phyloP scores from a whole-genome alignment of 1,140 invertebrate genomes.

The Diachasma alloeum region DNA sequence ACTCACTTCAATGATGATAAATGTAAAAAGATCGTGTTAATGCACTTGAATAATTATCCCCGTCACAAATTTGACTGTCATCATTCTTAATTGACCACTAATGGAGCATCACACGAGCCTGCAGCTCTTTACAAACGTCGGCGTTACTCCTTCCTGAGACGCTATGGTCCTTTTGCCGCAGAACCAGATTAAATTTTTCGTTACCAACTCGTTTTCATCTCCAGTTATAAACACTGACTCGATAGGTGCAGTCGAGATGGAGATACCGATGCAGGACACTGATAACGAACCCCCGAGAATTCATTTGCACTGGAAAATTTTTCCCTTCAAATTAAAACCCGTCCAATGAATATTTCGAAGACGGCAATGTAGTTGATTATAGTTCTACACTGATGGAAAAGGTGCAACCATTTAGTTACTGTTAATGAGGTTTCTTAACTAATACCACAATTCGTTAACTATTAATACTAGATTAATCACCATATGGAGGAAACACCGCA shows the following conservation, averaged over 20 bases:
- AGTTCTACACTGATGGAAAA: no score
- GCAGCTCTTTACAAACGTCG: not conserved
- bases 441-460: no score
- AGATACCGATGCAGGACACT: not conserved
- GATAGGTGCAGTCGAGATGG: not conserved
- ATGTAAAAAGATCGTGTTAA: no score
- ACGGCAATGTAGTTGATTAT: not conserved
- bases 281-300: constrained; percentile 20
- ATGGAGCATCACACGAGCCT: not conserved
- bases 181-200: constrained; percentile 20
- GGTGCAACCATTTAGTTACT: not conserved
- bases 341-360: constrained; percentile 26
- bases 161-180: constrained; percentile 1
- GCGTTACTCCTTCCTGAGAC: not conserved
- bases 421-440: not conserved
- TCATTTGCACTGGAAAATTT: constrained; percentile 9
- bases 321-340: constrained; percentile 3
- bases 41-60: not conserved
- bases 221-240: not conserved
- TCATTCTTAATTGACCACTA: not conserved
- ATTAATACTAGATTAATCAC: no score
- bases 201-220: constrained; percentile 18
- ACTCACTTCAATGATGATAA: no score
- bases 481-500: no score
- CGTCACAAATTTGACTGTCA: not conserved